phyloP scores from a whole-genome alignment of 2,888 invertebrate genomes.

The Drosophila emarginata region DNA sequence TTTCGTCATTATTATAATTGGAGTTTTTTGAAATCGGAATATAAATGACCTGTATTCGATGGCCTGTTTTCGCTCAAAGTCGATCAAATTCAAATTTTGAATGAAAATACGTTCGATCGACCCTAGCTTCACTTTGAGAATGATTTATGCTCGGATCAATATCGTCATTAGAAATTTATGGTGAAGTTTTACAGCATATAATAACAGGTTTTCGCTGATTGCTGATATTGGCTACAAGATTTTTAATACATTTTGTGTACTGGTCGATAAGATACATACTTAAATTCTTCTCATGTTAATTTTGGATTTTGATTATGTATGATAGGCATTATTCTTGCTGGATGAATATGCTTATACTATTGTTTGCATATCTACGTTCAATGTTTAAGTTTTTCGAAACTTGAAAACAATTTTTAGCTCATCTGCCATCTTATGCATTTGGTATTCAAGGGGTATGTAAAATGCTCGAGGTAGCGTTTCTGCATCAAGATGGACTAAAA shows the following conservation, averaged over 20 bases:
- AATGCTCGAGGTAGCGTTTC: conserved; percentile 71
- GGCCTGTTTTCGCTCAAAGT: conserved; percentile 34
- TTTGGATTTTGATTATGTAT: not conserved
- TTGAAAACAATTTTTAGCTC: not conserved
- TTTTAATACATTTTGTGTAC: conserved; percentile 1
- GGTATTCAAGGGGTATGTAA: conserved; percentile 3
- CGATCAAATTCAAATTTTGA: conserved; percentile 56
- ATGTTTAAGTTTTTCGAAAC: not conserved
- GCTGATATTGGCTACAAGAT: conserved; percentile 20
- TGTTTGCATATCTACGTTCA: not conserved
- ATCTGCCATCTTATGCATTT: not conserved
- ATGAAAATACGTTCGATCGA: conserved; percentile 44
- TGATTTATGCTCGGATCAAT: conserved; percentile 63
- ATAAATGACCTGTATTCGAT: conserved; percentile 18
- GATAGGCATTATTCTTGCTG: not conserved
- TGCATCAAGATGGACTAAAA: conserved; percentile 67
- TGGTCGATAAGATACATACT: not conserved
- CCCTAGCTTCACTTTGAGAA: conserved; percentile 21
- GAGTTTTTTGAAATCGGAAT: conserved; percentile 21
- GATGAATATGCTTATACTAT: not conserved
- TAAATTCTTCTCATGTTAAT: not conserved
- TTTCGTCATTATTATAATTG: conserved; percentile 34
- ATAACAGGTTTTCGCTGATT: conserved; percentile 48
- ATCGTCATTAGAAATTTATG: conserved; percentile 64
- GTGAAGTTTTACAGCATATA: conserved; percentile 48